These are phyloP conservation scores for Mesochorus sp. DNA, from an alignment of 2,888 invertebrate species.

Conservation along the genomic window DNA sequence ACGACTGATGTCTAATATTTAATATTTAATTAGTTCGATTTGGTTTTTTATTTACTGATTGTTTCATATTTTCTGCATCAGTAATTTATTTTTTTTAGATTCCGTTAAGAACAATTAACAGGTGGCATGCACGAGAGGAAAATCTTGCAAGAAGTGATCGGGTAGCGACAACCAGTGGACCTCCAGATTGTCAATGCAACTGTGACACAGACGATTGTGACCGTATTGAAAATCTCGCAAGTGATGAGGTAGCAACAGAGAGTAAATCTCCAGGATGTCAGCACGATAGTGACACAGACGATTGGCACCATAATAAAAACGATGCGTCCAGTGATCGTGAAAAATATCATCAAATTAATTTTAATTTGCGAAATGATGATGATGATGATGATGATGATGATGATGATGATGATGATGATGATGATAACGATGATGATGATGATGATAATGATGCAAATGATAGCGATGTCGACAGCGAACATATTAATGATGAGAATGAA, in stretches of 20 bases:
- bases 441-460: background rate
- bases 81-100: background rate
- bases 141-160: background rate
- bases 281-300: no score
- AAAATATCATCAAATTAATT: background rate
- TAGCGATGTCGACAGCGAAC: background rate
- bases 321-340: background rate
- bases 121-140: background rate
- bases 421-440: background rate
- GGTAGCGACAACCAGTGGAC: background rate
- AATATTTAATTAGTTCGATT: background rate
- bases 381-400: background rate
- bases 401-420: background rate
- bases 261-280: no score
- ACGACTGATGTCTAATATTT: background rate
- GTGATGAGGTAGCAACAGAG: no score
- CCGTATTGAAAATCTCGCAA: no score
- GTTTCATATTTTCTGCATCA: no score
- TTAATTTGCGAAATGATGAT: background rate
- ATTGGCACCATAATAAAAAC: background rate
- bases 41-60: background rate
- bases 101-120: background rate
- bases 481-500: background rate
- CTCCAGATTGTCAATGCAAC: no score
- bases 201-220: background rate